Evolutionary conservation across 2,888 invertebrate genomes (phyloP), one percentile per base, ranked within the genome.

Genomic region (Monoplex corrugatus): DNA sequence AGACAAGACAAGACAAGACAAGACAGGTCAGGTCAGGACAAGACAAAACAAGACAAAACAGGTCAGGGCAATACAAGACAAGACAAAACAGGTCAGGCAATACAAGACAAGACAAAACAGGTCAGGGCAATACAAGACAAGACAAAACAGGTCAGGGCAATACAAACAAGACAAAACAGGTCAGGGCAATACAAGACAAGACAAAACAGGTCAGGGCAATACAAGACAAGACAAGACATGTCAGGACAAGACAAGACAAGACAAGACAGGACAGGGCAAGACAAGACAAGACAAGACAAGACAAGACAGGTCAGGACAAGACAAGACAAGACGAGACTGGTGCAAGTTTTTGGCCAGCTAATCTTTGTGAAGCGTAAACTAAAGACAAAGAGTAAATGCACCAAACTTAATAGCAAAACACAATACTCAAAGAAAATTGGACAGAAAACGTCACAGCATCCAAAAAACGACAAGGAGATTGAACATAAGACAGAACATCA

Each of bases 261-360:
- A 28, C 80, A 80, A 35, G 80, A 38, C 80, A 80, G 38, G 80
- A 38, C 80, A 80, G 28, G 80, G 80, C 80, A 80, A 35, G 35
- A 38, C 80, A 80, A 35, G 35, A 38, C 80, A 80, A 35, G 23
- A 38, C 80, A 80, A 35, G 80, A 3, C 80, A 80, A 80, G 80
- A 28, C 80, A 38, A 3, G 8, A 38, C 80, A 80, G 38, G 80
- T 35, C 80, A 80, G 38, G 80, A 38, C 80, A 80, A 35, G 80
- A 38, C 80, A 80, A 43, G 80, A 28, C 80, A 80, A 35, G 43
- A n/a, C 80, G 38, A 35, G 80, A 38, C 80, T 38, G 38, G 5
- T 35, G n/a, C n/a, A n/a, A n/a, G n/a, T n/a, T n/a, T n/a, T n/a
- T n/a, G n/a, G n/a, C n/a, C n/a, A n/a, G n/a, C n/a, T n/a, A n/a